Conservation (phyloP, 2,797 vertebrate genomes). For the Sebastes goodei region DNA sequence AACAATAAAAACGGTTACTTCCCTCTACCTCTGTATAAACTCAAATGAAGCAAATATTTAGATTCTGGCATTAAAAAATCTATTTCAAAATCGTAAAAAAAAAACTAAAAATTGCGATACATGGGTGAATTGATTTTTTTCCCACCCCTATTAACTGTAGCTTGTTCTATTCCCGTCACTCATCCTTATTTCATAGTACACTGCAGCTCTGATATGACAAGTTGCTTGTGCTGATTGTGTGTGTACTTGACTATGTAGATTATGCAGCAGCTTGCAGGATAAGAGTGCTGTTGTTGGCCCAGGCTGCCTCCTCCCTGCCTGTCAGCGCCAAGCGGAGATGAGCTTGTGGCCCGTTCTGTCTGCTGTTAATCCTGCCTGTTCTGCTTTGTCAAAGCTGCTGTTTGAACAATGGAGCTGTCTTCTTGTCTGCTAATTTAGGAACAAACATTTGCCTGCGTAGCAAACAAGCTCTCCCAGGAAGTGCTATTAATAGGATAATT, state of each 20-base stretch:
- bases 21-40: too few species aligned
- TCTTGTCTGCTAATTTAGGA: slow-evolving; percentile 97
- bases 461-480: slow-evolving; percentile 96
- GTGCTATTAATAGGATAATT: slow-evolving; percentile 99
- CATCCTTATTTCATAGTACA: slow-evolving; percentile 48
- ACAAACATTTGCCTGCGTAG: slow-evolving; percentile 99
- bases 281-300: slow-evolving; percentile 73
- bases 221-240: slow-evolving; percentile 65
- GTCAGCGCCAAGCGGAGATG: slow-evolving; percentile 77
- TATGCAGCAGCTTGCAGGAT: slow-evolving; percentile 72
- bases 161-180: slow-evolving; percentile 43
- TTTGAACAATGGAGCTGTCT: slow-evolving; percentile 93
- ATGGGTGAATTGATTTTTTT: too few species aligned
- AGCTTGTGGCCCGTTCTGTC: slow-evolving; percentile 77
- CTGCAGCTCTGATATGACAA: slow-evolving; percentile 62
- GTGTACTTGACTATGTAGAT: slow-evolving; percentile 75
- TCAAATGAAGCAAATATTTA: too few species aligned
- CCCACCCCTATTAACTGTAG: slow-evolving; percentile 6
- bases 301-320: slow-evolving; percentile 69
- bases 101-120: too few species aligned
- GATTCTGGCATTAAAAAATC: too few species aligned
- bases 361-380: slow-evolving; percentile 85
- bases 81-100: too few species aligned
- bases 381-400: slow-evolving; percentile 86
- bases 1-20: too few species aligned